Conservation (phyloP, 1,140 invertebrate genomes). For the Drosophila aff. region DNA sequence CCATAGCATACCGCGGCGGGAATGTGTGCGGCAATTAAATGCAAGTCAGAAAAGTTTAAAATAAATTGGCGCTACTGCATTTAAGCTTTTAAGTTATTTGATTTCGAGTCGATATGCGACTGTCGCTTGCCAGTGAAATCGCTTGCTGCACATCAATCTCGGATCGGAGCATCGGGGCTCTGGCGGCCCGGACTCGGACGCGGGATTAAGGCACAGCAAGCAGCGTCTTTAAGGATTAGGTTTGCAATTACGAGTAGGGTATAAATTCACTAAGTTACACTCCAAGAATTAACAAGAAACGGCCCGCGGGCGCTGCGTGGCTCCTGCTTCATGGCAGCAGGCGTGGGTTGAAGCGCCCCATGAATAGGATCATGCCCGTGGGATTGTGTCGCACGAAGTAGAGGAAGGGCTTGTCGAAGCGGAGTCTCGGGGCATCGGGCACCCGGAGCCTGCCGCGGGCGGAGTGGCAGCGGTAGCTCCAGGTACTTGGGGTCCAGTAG, state of each 20-base stretch:
- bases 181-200: conserved; percentile 24
- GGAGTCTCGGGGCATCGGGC: conserved; percentile 89
- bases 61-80: conserved; percentile 52
- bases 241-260: conserved; percentile 52
- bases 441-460: conserved; percentile 90
- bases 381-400: conserved; percentile 95
- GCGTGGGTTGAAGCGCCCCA: conserved; percentile 93
- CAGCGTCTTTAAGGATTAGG: conserved; percentile 58
- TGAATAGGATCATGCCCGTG: conserved; percentile 93
- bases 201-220: conserved; percentile 79
- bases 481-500: conserved; percentile 87
- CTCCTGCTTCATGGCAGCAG: conserved; percentile 87
- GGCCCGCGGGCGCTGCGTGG: not conserved
- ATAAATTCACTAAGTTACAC: conserved; percentile 65
- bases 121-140: conserved; percentile 19
- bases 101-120: conserved; percentile 26
- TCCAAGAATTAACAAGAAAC: conserved; percentile 43
- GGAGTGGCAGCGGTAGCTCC: conserved; percentile 88
- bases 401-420: conserved; percentile 93
- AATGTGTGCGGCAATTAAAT: conserved; percentile 44
- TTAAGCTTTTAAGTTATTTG: conserved; percentile 43
- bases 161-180: conserved; percentile 33
- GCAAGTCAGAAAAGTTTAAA: conserved; percentile 52
- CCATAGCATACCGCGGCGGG: not conserved
- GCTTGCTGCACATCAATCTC: conserved; percentile 77